Base-by-base conservation (phyloP, 1,140 invertebrate species). In the Musca vetustissima region DNA sequence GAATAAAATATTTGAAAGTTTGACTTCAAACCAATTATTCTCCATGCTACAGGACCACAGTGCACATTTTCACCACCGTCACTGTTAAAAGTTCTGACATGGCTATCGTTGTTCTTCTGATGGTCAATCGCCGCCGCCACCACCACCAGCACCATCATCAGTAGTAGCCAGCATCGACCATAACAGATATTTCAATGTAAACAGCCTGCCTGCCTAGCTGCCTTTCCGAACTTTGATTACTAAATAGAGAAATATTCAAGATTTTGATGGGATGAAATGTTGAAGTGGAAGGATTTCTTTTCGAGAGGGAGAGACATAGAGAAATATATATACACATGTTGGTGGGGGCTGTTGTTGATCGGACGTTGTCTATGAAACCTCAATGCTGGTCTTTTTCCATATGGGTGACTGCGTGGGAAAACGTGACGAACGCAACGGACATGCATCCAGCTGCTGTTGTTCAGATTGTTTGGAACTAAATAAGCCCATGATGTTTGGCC, bases 331-430 rank as follows among this genome's bases (percentile, higher is more conserved):
- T 32, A 32, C 28, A 32, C 9, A 32, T 32, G 9, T 32, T 32
- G 3, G 28, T 32, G n/a, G 21, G n/a, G n/a, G 49, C 21, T 52
- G 49, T 52, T n/a, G n/a, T 52, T 52, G n/a, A 17, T 21, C 49
- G n/a, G 49, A n/a, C 49, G 49, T 52, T 21, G n/a, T n/a, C 21
- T 21, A 52, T 52, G n/a, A 52, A 17, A 17, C n/a, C n/a, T 52
- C n/a, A 52, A 17, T 21, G 21, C 49, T 21, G 49, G 21, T 21
- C n/a, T 52, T n/a, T n/a, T 64, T 22, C 24, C 48, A 47, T 50
- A 48, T 48, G 36, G 15, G 36, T 19, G 64, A 50, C 64, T 65
- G 64, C 64, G 64, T 65, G 64, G 64, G 64, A 65, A 65, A 47
- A 48, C 64, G 64, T 65, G 64, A 65, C 43, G 19, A 50, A 65